phyloP scores from a whole-genome alignment of 2,797 vertebrate species.

The Megaceryle alcyon region DNA sequence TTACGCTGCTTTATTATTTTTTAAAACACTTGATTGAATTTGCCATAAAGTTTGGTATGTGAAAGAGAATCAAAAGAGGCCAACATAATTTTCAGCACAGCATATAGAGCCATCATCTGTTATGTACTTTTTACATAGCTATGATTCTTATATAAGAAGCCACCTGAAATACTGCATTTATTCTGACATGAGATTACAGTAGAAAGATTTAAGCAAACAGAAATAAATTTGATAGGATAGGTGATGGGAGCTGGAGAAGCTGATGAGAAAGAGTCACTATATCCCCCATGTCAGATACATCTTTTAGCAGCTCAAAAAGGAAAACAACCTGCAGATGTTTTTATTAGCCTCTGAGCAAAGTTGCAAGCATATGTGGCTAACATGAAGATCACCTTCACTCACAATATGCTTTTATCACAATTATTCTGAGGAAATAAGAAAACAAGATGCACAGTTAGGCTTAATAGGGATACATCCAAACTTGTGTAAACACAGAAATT shows the following conservation, averaged over 20 bases:
- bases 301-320: background rate
- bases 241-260: background rate
- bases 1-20: background rate
- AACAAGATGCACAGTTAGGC: background rate
- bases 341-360: background rate
- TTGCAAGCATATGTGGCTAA: background rate
- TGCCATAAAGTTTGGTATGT: background rate
- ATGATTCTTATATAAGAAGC: background rate
- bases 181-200: background rate
- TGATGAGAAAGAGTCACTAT: background rate
- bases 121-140: background rate
- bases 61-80: background rate
- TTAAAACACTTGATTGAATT: slow-evolving; percentile 3
- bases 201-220: background rate
- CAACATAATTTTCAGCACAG: background rate
- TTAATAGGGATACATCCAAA: background rate
- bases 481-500: background rate
- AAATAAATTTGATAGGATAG: background rate
- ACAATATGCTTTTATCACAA: background rate
- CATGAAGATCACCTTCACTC: background rate
- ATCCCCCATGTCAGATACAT: background rate
- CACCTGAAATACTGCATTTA: background rate
- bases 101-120: background rate
- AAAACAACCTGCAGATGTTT: background rate
- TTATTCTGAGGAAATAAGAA: background rate